Base-by-base conservation (phyloP, 35 echinoderm and acorn worm genomes). In the Strongylocentrotus purpuratus region DNA sequence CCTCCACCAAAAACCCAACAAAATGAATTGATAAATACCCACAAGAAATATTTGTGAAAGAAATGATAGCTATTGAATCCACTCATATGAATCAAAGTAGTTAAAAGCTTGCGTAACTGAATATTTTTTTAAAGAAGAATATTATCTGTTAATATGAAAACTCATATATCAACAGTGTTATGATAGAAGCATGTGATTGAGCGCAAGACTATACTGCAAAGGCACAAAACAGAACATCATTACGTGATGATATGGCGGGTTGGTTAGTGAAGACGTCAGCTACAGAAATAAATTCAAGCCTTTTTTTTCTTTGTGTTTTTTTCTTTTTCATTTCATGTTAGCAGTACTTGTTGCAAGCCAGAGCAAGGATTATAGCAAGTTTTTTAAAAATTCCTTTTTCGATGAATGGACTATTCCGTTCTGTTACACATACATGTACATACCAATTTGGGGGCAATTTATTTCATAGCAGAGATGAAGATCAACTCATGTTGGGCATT, bases 371-470 rank as follows among this genome's bases (percentile, higher is more conserved):
- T 8, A 50, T 50, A 50, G 48, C 48, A 50, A 13, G 8, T 50
- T 50, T 50, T 50, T 50, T 50, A 50, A 50, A 50, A n/a, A n/a
- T n/a, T n/a, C 50, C 50, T 9, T 55, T 13, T 55, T 55, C 10
- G 0, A 55, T 31, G 28, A 86, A 13, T 86, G 1, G 85, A 86
- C 2, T 33, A 33, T 31, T 7, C 85, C 2, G 33, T 31, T 31
- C n/a, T 2, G 22, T 18, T 86, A n/a, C 28, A 86, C 85, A 86
- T 86, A 14, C 95, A n/a, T n/a, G n/a, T n/a, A n/a, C n/a, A 89
- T 52, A 99, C 97, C 96, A 95, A 90, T 86, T 31, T 97, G 95
- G 85, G 96, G 94, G 9, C 96, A 91, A 94, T 98, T 98, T 48
- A 97, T 95, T 87, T 99, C 97, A 94, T 70, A 18, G 25, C 5